Evolutionary conservation across 2,888 invertebrate genomes (phyloP).

Genomic region (Hermaeophaga mercurialis): DNA sequence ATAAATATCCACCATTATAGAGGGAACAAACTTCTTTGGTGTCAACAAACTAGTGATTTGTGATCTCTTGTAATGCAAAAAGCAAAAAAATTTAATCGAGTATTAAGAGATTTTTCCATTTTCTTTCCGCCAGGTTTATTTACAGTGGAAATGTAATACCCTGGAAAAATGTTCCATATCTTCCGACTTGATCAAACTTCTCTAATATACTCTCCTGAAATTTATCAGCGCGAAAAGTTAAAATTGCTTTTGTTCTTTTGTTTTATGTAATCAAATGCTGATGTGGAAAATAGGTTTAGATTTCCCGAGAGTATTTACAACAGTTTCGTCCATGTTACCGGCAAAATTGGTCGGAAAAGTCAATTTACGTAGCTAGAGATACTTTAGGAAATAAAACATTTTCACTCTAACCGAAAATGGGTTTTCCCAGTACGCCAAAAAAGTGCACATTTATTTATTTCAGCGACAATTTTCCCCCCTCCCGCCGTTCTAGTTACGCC

Average conservation of each 20-base stretch:
- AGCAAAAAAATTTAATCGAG: no score
- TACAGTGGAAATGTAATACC: neutral
- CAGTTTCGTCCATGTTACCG: constrained; percentile 29
- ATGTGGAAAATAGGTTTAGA: constrained; percentile 37
- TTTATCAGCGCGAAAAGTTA: constrained; percentile 30
- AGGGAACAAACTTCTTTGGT: no score
- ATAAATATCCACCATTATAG: no score
- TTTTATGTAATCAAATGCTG: constrained; percentile 35
- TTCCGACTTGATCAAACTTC: constrained; percentile 18
- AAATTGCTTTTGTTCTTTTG: constrained; percentile 38
- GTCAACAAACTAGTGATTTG: no score
- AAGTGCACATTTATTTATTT: no score
- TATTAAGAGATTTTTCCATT: no score
- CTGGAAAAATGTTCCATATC: constrained; percentile 6
- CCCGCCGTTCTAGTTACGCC: no score
- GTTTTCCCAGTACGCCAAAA: no score
- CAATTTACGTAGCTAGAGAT: constrained; percentile 22
- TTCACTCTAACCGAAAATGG: no score
- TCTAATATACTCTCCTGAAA: constrained; percentile 24
- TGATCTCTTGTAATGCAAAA: no score
- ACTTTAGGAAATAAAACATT: no score
- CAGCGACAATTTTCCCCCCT: no score
- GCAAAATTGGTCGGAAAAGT: constrained; percentile 34
- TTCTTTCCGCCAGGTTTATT: neutral
- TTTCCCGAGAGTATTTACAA: constrained; percentile 36